Evolutionary conservation across 2,888 invertebrate genomes (phyloP), one percentile per base, ranked within the genome.

Genomic region (Lycocerus yunnanus): DNA sequence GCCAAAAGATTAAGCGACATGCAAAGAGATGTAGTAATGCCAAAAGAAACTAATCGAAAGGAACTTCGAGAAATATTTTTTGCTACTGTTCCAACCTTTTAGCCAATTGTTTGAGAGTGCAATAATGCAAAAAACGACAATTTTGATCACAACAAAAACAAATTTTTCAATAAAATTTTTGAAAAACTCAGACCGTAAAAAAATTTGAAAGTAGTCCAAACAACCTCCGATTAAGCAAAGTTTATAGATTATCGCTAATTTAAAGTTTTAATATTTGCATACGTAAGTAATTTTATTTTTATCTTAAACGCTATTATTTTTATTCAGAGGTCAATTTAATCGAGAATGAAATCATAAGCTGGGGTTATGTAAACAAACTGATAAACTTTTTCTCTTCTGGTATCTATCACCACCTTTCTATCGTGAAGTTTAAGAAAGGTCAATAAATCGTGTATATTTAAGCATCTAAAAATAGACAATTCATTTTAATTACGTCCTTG

Each of bases 401-500:
- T 43, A 43, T 43, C 43, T 43, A 43, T 43, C 43, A n/a, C 43
- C 43, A 43, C 43, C 43, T 43, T 43, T 43, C 43, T 43, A 43
- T 43, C n/a, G 43, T 43, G 13, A 43, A 8, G 43, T 13, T 43
- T 15, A 60, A 11, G 6, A 60, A 63, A 63, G 61, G 61, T 63
- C 61, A 63, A 63, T 63, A 63, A 63, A 63, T 63, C 20, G 13
- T 63, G 61, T 8, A 15, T 15, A 63, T 18, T n/a, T 63, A 20
- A 59, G 15, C 0, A 20, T 58, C 66, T 71, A 71, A 71, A 66
- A 71, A 71, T 66, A 71, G 71, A 14, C 9, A 58, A 59, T 18
- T 15, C 66, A 58, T 43, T 65, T 71, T 66, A 9, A 65, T 58
- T 15, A 61, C 27, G 68, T 63, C 68, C 72, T 68, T 72, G 60